Evolutionary conservation across 2,797 vertebrate genomes (phyloP).

Genomic region (Microctenopoma stevenorrisi): DNA sequence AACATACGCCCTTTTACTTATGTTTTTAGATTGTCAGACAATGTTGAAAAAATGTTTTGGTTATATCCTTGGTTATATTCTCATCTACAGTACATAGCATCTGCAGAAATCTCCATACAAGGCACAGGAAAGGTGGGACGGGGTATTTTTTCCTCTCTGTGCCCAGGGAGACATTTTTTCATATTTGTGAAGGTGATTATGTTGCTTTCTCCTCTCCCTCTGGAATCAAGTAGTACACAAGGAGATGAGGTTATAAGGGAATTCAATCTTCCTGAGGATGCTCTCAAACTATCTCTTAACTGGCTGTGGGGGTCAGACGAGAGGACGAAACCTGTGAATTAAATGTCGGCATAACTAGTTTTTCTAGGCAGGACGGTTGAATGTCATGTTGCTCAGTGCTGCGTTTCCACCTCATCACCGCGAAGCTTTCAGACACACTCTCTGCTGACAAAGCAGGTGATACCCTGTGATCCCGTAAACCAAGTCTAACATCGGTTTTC

Average conservation of each 20-base stretch:
- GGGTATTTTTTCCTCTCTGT: no score
- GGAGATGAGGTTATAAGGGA: slow-evolving; percentile 51
- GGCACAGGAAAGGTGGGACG: no score
- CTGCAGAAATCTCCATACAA: no score
- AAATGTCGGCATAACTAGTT: slow-evolving; percentile 56
- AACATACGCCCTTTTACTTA: no score
- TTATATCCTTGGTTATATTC: no score
- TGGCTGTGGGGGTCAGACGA: slow-evolving; percentile 46
- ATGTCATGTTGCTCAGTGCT: slow-evolving; percentile 47
- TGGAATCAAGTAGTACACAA: slow-evolving; percentile 49
- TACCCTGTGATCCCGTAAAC: slow-evolving; percentile 19
- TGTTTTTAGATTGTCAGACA: no score
- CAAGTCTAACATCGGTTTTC: slow-evolving; percentile 30
- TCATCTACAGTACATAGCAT: no score
- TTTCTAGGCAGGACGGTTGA: slow-evolving; percentile 50
- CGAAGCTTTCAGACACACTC: slow-evolving; percentile 42
- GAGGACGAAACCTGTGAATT: slow-evolving; percentile 58
- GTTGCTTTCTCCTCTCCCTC: slow-evolving; percentile 23
- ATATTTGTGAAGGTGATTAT: slow-evolving; percentile 47
- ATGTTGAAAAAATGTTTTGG: no score
- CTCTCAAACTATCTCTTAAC: slow-evolving; percentile 57
- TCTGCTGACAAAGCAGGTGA: slow-evolving; percentile 46
- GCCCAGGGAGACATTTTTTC: no score
- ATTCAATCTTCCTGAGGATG: slow-evolving; percentile 61
- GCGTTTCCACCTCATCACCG: slow-evolving; percentile 40